phyloP scores from a whole-genome alignment of 2,888 invertebrate genomes.

The Griposia aprilina region DNA sequence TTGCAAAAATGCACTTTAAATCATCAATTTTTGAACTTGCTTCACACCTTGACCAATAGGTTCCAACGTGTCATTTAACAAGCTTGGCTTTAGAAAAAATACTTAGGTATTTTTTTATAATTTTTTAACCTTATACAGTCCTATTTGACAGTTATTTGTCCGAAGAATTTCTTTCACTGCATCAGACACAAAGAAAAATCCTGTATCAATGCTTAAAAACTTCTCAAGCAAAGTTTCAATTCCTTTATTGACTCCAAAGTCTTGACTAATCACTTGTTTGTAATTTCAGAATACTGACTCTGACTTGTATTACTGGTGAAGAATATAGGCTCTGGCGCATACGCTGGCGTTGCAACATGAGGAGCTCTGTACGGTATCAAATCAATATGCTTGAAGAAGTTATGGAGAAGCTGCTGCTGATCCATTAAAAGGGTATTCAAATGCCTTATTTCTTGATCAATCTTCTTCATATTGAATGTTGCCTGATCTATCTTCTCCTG shows the following conservation, averaged over 20 bases:
- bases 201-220: not conserved
- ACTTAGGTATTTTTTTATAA: not conserved
- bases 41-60: not conserved
- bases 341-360: slow-evolving; percentile 73
- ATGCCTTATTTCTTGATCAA: slow-evolving; percentile 93
- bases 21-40: not conserved
- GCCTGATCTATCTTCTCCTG: slow-evolving; percentile 93
- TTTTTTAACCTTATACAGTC: not conserved
- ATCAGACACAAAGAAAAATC: not conserved
- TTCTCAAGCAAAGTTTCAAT: not conserved
- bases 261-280: slow-evolving; percentile 46
- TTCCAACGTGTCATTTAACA: not conserved
- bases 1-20: not conserved
- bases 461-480: slow-evolving; percentile 92
- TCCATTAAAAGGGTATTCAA: slow-evolving; percentile 89
- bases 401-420: slow-evolving; percentile 84
- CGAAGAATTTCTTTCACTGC: not conserved
- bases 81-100: not conserved
- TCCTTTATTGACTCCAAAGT: not conserved
- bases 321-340: slow-evolving; percentile 81
- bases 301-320: slow-evolving; percentile 71
- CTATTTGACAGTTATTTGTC: not conserved
- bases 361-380: slow-evolving; percentile 73
- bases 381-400: slow-evolving; percentile 78
- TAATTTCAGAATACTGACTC: slow-evolving; percentile 67